Evolutionary conservation across 2,113 vertebrate species (phyloP).

Genomic region (Turdus rufiventris): DNA sequence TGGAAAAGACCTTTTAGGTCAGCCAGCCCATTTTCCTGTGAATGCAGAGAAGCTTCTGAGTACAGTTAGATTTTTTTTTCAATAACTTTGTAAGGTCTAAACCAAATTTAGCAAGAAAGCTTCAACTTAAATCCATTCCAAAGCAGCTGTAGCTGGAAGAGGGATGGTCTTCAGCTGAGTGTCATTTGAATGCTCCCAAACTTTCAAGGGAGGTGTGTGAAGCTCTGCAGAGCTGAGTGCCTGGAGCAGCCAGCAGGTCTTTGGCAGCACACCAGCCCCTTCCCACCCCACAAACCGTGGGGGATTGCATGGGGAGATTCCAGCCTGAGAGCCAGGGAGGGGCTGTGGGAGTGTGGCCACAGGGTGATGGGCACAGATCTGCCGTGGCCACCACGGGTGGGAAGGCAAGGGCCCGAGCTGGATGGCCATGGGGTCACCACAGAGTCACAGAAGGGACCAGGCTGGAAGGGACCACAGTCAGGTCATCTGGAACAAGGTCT

Average conservation of each 20-base stretch:
- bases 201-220: neutral
- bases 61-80: neutral
- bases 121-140: neutral
- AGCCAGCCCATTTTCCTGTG: constrained; percentile 24
- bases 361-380: neutral
- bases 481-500: neutral
- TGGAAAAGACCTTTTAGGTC: constrained; percentile 49
- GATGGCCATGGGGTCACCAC: too few relatives aligned
- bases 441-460: neutral
- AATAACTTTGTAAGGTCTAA: constrained; percentile 15
- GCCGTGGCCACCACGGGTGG: neutral
- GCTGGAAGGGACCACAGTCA: neutral
- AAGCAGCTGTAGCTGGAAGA: neutral
- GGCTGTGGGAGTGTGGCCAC: neutral
- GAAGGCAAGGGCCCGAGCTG: neutral
- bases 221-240: neutral
- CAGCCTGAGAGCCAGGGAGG: rapidly evolving
- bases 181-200: neutral
- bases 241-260: rapidly evolving
- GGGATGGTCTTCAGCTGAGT: neutral
- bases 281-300: neutral
- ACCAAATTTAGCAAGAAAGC: neutral
- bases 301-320: too few relatives aligned
- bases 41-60: constrained; percentile 18
- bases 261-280: neutral